Base-by-base conservation (phyloP, 92 coral and sea anemone species). In the Zoanthus gigantus region DNA sequence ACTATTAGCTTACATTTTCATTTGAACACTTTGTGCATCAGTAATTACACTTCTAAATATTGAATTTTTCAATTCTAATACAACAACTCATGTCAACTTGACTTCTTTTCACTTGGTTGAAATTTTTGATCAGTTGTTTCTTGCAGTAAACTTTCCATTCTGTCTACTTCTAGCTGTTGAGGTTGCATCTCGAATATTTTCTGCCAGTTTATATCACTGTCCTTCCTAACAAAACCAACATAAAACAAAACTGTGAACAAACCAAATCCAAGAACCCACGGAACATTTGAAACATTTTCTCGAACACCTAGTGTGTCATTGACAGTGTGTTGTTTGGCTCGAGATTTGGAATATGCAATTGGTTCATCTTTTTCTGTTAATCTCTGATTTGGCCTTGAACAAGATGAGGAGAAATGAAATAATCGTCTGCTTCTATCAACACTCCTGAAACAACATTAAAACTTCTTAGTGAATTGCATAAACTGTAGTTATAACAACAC, bases 281-380 rank as follows among this genome's bases (percentile, higher is more conserved):
- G 84, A 46, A 91, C 75, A 73, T 87, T 74, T 37, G 96, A 92
- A 17, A 50, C 81, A 56, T 76, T 83, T 48, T 83, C 69, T 68
- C 90, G 84, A 71, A 75, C 71, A 9, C 93, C 91, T 16, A 94
- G 88, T 0, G 96, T 94, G 83, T 94, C 88, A 28, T 69, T 86
- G 1, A 94, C 91, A 75, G 90, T 92, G 90, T 95, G 94, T 34
- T 68, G 73, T 75, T 90, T 89, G 61, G 98, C 98, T 73, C 83
- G 90, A 69, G 98, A 96, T 68, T 92, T 93, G n/a, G 98, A 96
- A 75, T 85, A 96, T 44, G 90, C 90, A 66, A 93, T 90, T 18
- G 98, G 98, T 81, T 88, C 82, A 78, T 92, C 92, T 88, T 80
- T 88, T 12, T 15, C 52, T 17, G 29, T 72, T 32, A 46, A 42